phyloP scores from a whole-genome alignment of 2,797 vertebrate species.

The Cossypha polioptera region DNA sequence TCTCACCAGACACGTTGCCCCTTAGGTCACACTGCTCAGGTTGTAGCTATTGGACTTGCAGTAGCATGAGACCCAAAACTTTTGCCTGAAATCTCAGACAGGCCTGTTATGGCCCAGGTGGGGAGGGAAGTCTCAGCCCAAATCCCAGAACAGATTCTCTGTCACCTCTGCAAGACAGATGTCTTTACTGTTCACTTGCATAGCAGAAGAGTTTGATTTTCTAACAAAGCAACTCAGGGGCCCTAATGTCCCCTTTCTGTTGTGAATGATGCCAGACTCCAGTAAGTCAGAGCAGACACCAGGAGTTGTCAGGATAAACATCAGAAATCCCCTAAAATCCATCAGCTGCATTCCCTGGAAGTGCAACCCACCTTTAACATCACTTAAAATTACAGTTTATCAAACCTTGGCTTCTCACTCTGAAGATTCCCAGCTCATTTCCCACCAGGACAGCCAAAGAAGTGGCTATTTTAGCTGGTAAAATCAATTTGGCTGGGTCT shows the following conservation, averaged over 20 bases:
- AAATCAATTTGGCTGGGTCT: background rate
- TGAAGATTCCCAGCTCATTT: background rate
- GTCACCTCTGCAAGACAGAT: background rate
- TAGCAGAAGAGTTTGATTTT: background rate
- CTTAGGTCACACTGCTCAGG: background rate
- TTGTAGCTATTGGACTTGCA: background rate
- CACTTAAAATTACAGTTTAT: background rate
- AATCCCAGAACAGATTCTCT: background rate
- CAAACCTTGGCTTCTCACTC: background rate
- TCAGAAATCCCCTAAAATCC: background rate
- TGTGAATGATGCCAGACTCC: background rate
- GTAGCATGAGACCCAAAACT: background rate
- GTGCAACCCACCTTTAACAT: background rate
- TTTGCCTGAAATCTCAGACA: background rate
- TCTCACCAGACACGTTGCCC: background rate
- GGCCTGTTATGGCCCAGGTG: background rate
- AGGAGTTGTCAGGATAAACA: background rate
- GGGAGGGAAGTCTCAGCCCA: background rate
- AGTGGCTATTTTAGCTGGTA: background rate
- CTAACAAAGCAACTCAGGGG: background rate
- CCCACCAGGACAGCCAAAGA: background rate
- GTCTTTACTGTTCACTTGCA: background rate
- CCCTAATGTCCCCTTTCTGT: background rate
- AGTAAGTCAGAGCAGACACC: background rate
- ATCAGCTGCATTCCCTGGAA: background rate